These are phyloP conservation scores for Philypnodon macrostomus DNA, from an alignment of 2,797 vertebrate species.

Conservation along the genomic window DNA sequence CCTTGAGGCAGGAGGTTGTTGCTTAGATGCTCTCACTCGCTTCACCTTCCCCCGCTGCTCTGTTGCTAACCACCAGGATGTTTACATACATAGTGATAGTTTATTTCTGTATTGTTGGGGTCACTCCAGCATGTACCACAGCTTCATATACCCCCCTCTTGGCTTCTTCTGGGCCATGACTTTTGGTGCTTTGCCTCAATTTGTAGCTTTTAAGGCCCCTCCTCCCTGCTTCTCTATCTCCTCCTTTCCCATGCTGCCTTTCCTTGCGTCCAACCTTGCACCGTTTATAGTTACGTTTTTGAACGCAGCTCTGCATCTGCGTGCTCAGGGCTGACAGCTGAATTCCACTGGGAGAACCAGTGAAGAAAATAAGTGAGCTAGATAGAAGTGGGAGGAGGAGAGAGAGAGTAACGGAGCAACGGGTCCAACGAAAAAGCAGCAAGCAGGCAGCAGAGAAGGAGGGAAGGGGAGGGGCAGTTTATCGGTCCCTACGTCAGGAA, in stretches of 20 bases:
- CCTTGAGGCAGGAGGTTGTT: slow-evolving; percentile 30
- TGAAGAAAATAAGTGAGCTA: slow-evolving; percentile 55
- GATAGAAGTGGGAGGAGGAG: slow-evolving; percentile 52
- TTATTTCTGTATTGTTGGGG: slow-evolving; percentile 45
- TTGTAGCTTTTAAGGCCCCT: slow-evolving; percentile 56
- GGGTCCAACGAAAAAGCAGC: slow-evolving; percentile 29
- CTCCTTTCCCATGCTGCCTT: slow-evolving; percentile 50
- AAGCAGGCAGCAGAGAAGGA: slow-evolving; percentile 34
- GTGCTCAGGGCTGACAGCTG: slow-evolving; percentile 71
- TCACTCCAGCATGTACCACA: slow-evolving; percentile 27
- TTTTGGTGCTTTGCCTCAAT: slow-evolving; percentile 51
- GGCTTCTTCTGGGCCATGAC: slow-evolving; percentile 42
- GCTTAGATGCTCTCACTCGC: slow-evolving; percentile 34
- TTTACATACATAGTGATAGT: slow-evolving; percentile 56
- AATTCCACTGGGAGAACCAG: slow-evolving; percentile 67
- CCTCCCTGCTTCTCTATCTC: slow-evolving; percentile 21
- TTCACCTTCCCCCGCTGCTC: slow-evolving; percentile 42
- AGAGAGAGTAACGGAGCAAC: slow-evolving; percentile 41
- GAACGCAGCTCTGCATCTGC: slow-evolving; percentile 65
- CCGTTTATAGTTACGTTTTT: slow-evolving; percentile 58
- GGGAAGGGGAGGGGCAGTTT: slow-evolving; percentile 61
- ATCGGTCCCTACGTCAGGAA: slow-evolving; percentile 61
- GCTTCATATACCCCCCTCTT: slow-evolving; percentile 31
- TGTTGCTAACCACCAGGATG: slow-evolving; percentile 57
- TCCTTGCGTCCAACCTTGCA: slow-evolving; percentile 65